phyloP scores from a whole-genome alignment of 2,888 invertebrate species.

The Diarsia rubi region DNA sequence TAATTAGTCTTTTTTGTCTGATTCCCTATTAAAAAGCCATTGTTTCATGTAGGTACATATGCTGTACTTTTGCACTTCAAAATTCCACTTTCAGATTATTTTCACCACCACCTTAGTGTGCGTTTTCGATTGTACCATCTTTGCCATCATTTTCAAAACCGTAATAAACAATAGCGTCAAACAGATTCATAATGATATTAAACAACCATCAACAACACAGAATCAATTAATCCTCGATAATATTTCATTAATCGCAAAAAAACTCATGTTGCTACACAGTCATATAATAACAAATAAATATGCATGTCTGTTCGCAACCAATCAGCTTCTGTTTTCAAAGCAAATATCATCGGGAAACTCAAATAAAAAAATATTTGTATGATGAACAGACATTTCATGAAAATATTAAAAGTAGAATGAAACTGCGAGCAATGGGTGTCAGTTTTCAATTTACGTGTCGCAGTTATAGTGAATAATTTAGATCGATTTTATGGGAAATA shows the following conservation, averaged over 20 bases:
- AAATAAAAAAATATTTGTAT: conserved; percentile 61
- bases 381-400: conserved; percentile 53
- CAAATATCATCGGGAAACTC: conserved; percentile 56
- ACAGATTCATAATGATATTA: background rate
- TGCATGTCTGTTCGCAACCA: conserved; percentile 49
- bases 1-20: no score
- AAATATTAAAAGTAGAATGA: conserved; percentile 63
- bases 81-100: no score
- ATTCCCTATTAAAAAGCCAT: no score
- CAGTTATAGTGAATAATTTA: conserved; percentile 60
- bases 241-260: conserved; percentile 24
- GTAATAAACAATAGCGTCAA: background rate
- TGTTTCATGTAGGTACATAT: no score
- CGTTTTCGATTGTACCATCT: background rate
- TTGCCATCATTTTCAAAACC: background rate
- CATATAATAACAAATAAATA: conserved; percentile 49
- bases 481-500: conserved; percentile 25
- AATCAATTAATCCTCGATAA: background rate
- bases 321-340: conserved; percentile 63
- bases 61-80: no score
- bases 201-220: background rate
- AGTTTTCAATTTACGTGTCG: conserved; percentile 61
- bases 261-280: conserved; percentile 2
- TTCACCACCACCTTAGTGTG: no score
- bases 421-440: conserved; percentile 48